A percentile compares a stretch with the other conserved stretches of the same genome.
These are phyloP conservation scores for Nipponia nippon DNA, from an alignment of 2,113 vertebrate genomes.

Conservation along the genomic window DNA sequence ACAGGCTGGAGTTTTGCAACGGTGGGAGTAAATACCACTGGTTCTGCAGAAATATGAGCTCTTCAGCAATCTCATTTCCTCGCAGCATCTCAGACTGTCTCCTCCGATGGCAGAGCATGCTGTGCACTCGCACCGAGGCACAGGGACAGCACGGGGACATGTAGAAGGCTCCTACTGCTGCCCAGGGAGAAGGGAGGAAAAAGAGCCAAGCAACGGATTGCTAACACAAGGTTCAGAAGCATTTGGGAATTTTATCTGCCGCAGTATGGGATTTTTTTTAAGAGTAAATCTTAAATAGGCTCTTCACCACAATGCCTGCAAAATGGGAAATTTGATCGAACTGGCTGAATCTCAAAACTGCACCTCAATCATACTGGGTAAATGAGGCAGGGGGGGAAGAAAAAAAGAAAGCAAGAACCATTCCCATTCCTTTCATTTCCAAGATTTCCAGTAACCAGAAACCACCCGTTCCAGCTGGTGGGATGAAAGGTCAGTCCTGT, in stretches of 20 bases:
- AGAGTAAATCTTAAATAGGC: not conserved
- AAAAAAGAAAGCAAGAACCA: not conserved
- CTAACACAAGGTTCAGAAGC: not conserved
- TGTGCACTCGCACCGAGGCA: fast-evolving
- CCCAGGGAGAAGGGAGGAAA: not conserved
- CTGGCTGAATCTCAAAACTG: not conserved
- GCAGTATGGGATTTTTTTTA: not conserved
- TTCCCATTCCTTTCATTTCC: not conserved
- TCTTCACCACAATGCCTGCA: not conserved
- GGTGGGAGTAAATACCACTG: not conserved
- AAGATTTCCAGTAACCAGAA: not conserved
- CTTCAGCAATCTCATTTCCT: not conserved
- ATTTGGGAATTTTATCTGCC: not conserved
- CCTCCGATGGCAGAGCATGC: not conserved
- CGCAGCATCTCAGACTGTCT: not conserved
- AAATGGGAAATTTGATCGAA: not conserved
- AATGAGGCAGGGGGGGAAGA: not conserved
- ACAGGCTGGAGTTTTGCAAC: not conserved
- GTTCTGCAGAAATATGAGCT: not conserved
- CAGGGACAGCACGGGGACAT: not conserved
- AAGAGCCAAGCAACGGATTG: not conserved
- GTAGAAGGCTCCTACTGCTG: not conserved
- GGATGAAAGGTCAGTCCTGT: not conserved
- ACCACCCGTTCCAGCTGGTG: not conserved
- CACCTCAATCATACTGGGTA: not conserved